Evolutionary conservation across 2,113 vertebrate genomes (phyloP).

Genomic region (Mus pahari): DNA sequence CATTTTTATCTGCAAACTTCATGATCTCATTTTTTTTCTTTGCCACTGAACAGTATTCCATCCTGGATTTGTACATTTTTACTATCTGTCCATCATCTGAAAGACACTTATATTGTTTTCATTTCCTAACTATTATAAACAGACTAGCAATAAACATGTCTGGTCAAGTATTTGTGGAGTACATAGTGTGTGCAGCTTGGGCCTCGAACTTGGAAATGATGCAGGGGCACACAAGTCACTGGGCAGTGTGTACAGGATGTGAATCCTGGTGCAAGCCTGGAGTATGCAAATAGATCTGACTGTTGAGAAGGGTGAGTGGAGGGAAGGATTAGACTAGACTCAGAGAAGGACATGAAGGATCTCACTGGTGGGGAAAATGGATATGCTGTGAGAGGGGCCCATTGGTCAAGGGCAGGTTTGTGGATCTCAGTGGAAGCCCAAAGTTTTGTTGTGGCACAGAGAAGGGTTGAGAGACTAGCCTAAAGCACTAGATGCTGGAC

Average conservation of each 20-base stretch:
- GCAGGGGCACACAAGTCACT: not conserved
- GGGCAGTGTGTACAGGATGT: not conserved
- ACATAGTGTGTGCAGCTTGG: not conserved
- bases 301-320: not conserved
- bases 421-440: not conserved
- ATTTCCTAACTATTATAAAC: not conserved
- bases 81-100: not conserved
- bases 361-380: not conserved
- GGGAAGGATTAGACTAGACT: not conserved
- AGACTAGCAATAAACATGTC: not conserved
- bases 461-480: not conserved
- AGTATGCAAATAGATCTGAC: not conserved
- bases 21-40: not conserved
- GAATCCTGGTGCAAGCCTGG: not conserved
- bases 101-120: not conserved
- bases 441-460: not conserved
- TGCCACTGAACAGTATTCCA: not conserved
- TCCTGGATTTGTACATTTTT: not conserved
- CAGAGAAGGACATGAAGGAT: not conserved
- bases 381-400: not conserved
- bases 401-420: not conserved
- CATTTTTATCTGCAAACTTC: not conserved
- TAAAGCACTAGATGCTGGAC: not conserved
- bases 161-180: not conserved
- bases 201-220: not conserved